Base-by-base conservation (phyloP, 2,113 vertebrate species). In the Silurus asotus region DNA sequence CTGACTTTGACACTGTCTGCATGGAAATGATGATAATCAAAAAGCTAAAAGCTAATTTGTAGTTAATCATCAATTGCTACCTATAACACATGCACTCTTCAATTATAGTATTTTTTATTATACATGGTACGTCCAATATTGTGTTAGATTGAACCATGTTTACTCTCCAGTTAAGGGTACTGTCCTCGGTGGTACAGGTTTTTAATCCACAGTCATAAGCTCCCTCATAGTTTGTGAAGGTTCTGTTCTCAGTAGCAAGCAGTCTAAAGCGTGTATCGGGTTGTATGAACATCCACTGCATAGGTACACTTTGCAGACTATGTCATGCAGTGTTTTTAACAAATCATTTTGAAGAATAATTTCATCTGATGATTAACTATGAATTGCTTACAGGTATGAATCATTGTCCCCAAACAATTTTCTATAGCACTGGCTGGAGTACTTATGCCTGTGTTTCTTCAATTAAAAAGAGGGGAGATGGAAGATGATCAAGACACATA, bases 61-160 rank as follows among this genome's bases (percentile, higher is more conserved):
- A 95, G 93, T 96, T 95, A 97, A 97, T 96, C 95, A 95, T 96
- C 94, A 95, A 96, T 93, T 95, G 93, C 94, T 94, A 94, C 94
- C 95, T 96, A 95, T 92, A 93, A 93, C 86, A 93, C 95, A 94
- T 93, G 92, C 90, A 93, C 93, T 95, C 94, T 94, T 90, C 84
- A 90, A 91, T 89, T 94, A 90, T 90, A 87, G 89, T 95, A 93
- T 93, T 95, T 94, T 79, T 95, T 94, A 89, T 83, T 90, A 92
- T 94, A 94, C 95, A 95, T 94, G 95, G 94, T 96, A 96, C 95
- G 95, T 94, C 91, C 93, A 92, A 88, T 95, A 92, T 93, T 93
- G 93, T 93, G 93, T 93, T 93, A 90, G 92, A 92, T 93, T 92
- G 90, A 93, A 93, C 90, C 93, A 91, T 92, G 87, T 94, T 91